Percentiles rank a stretch among this genome's conserved stretches.
These are phyloP conservation scores for Drosophila dunni DNA, from an alignment of 1,140 invertebrate genomes.

Conservation along the genomic window DNA sequence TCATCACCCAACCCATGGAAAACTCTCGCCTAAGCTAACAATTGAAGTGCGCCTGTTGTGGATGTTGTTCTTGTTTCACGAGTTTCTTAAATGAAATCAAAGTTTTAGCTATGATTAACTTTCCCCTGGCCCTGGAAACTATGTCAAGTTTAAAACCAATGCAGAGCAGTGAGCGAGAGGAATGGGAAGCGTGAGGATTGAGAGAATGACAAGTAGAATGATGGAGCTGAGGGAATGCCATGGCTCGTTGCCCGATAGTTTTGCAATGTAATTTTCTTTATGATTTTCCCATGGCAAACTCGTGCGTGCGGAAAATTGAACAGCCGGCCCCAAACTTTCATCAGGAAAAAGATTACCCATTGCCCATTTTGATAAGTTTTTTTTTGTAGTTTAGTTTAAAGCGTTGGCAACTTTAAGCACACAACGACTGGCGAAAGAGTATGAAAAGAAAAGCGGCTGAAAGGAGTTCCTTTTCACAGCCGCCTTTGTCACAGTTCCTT, in stretches of 20 bases:
- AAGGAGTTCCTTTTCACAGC: slow-evolving; percentile 38
- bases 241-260: slow-evolving; percentile 71
- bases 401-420: slow-evolving; percentile 61
- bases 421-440: slow-evolving; percentile 8
- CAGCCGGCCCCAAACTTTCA: slow-evolving; percentile 17
- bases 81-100: slow-evolving; percentile 69
- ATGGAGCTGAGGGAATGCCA: slow-evolving; percentile 31
- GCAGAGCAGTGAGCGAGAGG: background rate
- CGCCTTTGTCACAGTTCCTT: slow-evolving; percentile 54
- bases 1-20: slow-evolving; percentile 45
- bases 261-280: slow-evolving; percentile 64
- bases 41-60: slow-evolving; percentile 55
- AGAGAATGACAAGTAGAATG: slow-evolving; percentile 26
- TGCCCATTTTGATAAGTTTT: slow-evolving; percentile 52
- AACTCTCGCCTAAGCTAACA: slow-evolving; percentile 66
- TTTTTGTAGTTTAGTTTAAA: slow-evolving; percentile 56
- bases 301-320: slow-evolving; percentile 81
- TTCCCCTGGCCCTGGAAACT: slow-evolving; percentile 43
- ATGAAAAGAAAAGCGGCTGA: slow-evolving; percentile 26
- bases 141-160: slow-evolving; percentile 69
- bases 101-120: slow-evolving; percentile 68
- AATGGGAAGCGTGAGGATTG: background rate
- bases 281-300: slow-evolving; percentile 67
- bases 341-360: slow-evolving; percentile 19
- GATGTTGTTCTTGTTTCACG: slow-evolving; percentile 60